Evolutionary conservation across 2,113 vertebrate species (phyloP), one percentile per base, ranked within the genome.

Genomic region (Marmota flaviventris): DNA sequence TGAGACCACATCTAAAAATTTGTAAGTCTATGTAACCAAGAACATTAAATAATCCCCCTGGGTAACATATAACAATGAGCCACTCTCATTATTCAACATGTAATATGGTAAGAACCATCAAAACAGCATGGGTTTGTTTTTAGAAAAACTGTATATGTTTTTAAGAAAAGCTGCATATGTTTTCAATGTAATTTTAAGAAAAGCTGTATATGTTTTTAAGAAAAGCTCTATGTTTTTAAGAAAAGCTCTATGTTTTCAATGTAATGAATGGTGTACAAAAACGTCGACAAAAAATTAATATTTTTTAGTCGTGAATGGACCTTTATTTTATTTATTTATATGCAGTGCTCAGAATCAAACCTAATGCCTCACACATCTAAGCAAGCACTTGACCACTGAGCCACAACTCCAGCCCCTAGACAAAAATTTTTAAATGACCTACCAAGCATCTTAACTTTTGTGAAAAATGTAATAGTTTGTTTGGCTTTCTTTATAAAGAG

Each of bases 191-290:
- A 98, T 95, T 95, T 92, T 70, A 87, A 63, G 69, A 79, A 45
- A 45, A 45, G 96, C 82, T 61, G 82, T 97, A 96, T 93, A 92
- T 91, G 96, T 96, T 98, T 98, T 93, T 85, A 92, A 98, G 98
- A 98, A 96, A 97, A 98, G 67, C 20, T 94, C 42, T 77, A 96
- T 95, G 90, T 82, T 98, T 94, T 97, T 97, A 97, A 98, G 98
- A 98, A 96, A 97, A 98, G 67, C 20, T 94, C 42, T 77, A 96
- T 95, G 90, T 82, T 98, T 94, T 97, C 97, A 97, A 93, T 42
- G 76, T 98, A 98, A 98, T 97, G 39, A 98, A 98, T 98, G 79
- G 97, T 97, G 97, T 96, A 78, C 96, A 95, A 96, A 98, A 83
- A 92, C 93, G 63, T 7, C 65, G 4, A 91, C 94, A 34, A 27